Evolutionary conservation across 1,140 invertebrate species (phyloP).

Genomic region (Brachionus sp.): DNA sequence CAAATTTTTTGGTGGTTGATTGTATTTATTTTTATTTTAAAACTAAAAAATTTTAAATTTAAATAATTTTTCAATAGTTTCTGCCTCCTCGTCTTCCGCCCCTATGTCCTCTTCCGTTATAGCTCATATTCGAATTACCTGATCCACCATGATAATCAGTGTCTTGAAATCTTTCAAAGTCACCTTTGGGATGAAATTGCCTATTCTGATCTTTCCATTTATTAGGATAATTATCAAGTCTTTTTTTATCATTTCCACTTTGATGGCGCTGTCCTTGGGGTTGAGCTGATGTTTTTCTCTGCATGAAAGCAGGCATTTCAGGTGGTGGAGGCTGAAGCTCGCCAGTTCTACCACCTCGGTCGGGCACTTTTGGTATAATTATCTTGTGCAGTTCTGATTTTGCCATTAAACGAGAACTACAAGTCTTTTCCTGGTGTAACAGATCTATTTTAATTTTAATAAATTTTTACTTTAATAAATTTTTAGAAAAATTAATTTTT

Average conservation of each 20-base stretch:
- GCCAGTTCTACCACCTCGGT: slow-evolving; percentile 80
- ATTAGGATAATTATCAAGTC: neutral
- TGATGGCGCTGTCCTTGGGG: neutral
- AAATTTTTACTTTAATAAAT: neutral
- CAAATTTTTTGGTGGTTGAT: no score
- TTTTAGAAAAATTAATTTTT: neutral
- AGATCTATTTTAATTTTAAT: neutral
- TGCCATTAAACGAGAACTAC: slow-evolving; percentile 29
- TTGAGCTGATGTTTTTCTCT: neutral
- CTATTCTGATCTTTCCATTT: neutral
- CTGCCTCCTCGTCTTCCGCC: neutral
- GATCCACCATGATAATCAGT: slow-evolving; percentile 1
- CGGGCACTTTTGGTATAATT: slow-evolving; percentile 55
- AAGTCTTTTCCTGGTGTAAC: slow-evolving; percentile 30
- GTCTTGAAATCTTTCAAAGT: slow-evolving; percentile 12
- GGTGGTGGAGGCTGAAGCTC: slow-evolving; percentile 85
- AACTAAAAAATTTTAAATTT: neutral
- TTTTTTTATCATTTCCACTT: neutral
- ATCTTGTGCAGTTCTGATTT: slow-evolving; percentile 31
- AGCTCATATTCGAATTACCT: neutral
- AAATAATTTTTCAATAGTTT: neutral
- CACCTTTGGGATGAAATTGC: neutral
- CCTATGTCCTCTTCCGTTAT: neutral
- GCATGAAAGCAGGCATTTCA: slow-evolving; percentile 73
- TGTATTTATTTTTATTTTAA: neutral